Evolutionary conservation across 1,140 invertebrate species (phyloP), one percentile per base, ranked within the genome.

Genomic region (Maniola jurtina): DNA sequence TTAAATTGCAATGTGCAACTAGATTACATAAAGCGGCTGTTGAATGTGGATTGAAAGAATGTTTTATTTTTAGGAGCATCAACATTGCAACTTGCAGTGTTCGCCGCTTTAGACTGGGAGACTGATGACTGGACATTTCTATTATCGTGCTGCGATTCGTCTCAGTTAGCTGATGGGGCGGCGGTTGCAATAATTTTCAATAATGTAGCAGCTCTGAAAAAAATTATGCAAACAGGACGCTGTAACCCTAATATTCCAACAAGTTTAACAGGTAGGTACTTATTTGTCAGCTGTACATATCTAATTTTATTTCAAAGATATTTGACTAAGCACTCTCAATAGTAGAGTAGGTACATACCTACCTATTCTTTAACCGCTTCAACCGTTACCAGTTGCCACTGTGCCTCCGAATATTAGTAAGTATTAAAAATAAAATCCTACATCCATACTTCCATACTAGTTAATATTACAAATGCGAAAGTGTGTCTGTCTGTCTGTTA

Each of bases 61-160:
- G 34, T 55, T 65, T 57, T 58, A 61, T 57, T 73, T 77, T 15
- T 56, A 90, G 88, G 86, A 52, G 86, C 88, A 14, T 90, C 88
- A 13, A 88, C 86, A 8, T 79, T 90, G 63, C 88, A 90, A 73
- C 66, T 90, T 58, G 88, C 88, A n/a, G 86, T 90, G 7, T 90
- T 77, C 71, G 86, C 88, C 25, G 79, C 72, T 15, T 61, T 79
- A 60, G 71, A 88, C 61, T 90, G 88, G 88, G 70, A 82, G 35
- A 76, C 61, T 6, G 76, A 86, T 52, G 71, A 80, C 33, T 90
- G 88, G 88, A 70, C 64, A 16, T 85, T 84, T 64, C 75, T 90
- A 50, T 64, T 90, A 34, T 89, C 86, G 6, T 86, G 71, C 64
- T 90, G 80, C 61, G 84, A 90, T 71, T 89, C 88, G 15, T 89